Conservation (phyloP, 2,888 invertebrate species). For the Lordiphosa andalusiaca region DNA sequence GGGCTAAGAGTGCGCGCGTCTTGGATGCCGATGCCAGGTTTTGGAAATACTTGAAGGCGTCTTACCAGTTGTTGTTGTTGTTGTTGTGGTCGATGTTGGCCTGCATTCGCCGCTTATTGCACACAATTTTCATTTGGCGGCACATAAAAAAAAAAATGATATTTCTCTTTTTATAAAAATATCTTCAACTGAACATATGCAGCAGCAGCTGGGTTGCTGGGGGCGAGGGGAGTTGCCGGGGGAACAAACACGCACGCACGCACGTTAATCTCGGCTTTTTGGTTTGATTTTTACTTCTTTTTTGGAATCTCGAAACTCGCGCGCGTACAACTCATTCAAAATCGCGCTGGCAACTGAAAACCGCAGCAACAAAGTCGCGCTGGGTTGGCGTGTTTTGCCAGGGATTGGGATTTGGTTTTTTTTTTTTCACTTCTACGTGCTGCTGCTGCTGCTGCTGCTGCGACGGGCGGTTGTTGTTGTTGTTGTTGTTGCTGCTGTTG, state of each 20-base stretch:
- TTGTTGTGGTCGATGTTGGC: conserved; percentile 36
- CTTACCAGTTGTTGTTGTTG: conserved; percentile 35
- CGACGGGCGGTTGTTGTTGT: conserved; percentile 22
- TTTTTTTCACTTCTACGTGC: conserved; percentile 33
- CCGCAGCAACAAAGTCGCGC: conserved; percentile 70
- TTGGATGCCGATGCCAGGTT: conserved; percentile 37
- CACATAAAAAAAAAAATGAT: conserved; percentile 29
- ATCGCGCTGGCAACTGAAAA: conserved; percentile 80
- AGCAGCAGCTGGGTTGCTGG: conserved; percentile 6
- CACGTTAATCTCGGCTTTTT: conserved; percentile 8
- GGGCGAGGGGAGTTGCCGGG: conserved; percentile 5
- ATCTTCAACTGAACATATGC: conserved; percentile 8
- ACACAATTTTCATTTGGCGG: conserved; percentile 56
- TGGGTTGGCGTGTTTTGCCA: conserved; percentile 69
- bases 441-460: conserved; percentile 17
- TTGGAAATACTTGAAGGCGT: conserved; percentile 46
- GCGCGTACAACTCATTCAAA: conserved; percentile 78
- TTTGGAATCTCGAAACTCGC: conserved; percentile 31
- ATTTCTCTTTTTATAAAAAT: not conserved
- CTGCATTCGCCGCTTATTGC: conserved; percentile 66
- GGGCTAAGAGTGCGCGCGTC: conserved; percentile 26
- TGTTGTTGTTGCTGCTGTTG: conserved; percentile 20
- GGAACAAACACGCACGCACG: conserved; percentile 5
- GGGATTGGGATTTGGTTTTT: conserved; percentile 48
- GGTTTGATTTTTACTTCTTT: conserved; percentile 6